Conservation (phyloP, 2,888 invertebrate genomes). For the Lasioglossum zephyrum region DNA sequence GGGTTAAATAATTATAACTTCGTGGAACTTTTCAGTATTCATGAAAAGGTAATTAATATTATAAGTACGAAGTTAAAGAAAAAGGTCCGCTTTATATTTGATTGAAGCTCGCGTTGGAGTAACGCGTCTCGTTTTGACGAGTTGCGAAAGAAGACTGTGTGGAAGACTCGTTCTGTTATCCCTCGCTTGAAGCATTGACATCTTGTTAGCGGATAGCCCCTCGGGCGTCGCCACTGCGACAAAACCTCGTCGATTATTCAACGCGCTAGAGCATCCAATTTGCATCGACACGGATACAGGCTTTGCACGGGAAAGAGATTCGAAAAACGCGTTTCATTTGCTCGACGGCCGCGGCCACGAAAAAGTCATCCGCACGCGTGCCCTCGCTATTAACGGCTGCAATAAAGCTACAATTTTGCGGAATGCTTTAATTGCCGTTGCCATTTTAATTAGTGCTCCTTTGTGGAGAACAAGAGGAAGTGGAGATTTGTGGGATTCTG, state of each 20-base stretch:
- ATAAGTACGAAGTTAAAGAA: neutral
- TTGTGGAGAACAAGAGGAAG: neutral
- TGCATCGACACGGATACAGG: slow-evolving; percentile 56
- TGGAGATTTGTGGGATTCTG: no score
- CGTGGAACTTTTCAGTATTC: neutral
- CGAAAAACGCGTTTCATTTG: slow-evolving; percentile 20
- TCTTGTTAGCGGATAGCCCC: slow-evolving; percentile 69
- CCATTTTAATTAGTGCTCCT: neutral
- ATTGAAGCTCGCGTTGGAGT: neutral
- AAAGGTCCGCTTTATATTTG: neutral
- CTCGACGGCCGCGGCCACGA: neutral
- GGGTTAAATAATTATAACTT: no score
- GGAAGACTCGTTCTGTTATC: neutral
- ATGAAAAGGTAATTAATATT: neutral
- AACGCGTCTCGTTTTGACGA: slow-evolving; percentile 10
- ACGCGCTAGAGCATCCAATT: slow-evolving; percentile 69
- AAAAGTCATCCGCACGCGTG: neutral
- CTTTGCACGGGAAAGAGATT: slow-evolving; percentile 14
- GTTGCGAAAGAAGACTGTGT: slow-evolving; percentile 1
- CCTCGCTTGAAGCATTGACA: slow-evolving; percentile 52
- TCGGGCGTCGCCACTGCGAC: slow-evolving; percentile 47
- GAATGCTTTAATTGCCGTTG: neutral
- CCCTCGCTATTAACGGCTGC: neutral
- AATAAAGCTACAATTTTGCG: neutral
- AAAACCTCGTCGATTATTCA: slow-evolving; percentile 69